These are phyloP conservation scores for Anastatus disparis DNA, from an alignment of 1,140 invertebrate species.

Conservation along the genomic window DNA sequence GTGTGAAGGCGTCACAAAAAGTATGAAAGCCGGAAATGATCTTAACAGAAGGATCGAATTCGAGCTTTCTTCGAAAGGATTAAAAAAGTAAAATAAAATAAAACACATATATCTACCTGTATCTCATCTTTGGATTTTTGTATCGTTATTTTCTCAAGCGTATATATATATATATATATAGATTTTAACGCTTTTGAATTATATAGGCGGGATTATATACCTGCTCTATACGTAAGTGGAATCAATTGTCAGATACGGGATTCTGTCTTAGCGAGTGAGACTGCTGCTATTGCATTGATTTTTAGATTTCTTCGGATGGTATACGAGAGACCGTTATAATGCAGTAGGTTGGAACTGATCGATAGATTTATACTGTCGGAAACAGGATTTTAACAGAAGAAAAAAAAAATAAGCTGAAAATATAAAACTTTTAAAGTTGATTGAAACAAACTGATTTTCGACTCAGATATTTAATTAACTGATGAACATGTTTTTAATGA, in stretches of 20 bases:
- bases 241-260: conserved; percentile 18
- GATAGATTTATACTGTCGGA: background rate
- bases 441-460: background rate
- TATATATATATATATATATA: background rate
- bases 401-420: background rate
- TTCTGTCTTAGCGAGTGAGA: too few relatives aligned
- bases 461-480: conserved; percentile 1
- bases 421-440: too few relatives aligned
- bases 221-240: background rate
- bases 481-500: too few relatives aligned
- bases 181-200: background rate
- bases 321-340: too few relatives aligned
- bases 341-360: too few relatives aligned
- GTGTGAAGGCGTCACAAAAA: background rate
- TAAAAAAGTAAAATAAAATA: background rate
- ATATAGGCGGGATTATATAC: background rate
- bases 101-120: too few relatives aligned
- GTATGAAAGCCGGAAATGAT: conserved; percentile 21
- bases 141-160: background rate
- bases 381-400: conserved; percentile 5
- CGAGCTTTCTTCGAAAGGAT: conserved; percentile 26
- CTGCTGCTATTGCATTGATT: too few relatives aligned
- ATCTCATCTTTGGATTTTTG: background rate
- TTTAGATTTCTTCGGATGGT: too few relatives aligned
- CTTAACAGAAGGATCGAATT: conserved; percentile 6